Evolutionary conservation across 2,113 vertebrate genomes (phyloP).

Genomic region (Nerophis lumbriciformis): DNA sequence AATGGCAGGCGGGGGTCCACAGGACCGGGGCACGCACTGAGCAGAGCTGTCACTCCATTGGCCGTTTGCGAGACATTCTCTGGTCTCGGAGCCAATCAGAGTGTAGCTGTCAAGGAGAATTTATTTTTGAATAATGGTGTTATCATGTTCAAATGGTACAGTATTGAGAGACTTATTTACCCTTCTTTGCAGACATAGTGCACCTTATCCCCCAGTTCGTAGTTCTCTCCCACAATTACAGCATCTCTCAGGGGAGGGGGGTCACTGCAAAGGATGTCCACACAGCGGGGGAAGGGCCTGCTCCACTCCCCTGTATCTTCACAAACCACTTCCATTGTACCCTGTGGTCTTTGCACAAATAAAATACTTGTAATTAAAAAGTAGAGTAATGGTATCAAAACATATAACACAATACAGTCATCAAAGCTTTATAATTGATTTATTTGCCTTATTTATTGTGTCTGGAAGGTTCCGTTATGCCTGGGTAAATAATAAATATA

Average conservation of each 20-base stretch:
- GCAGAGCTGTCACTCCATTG: slow-evolving; percentile 80
- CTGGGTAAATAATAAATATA: too few species aligned
- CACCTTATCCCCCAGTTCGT: slow-evolving; percentile 80
- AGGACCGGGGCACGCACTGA: slow-evolving; percentile 90
- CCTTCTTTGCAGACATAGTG: slow-evolving; percentile 92
- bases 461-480: too few species aligned
- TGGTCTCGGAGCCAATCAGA: slow-evolving; percentile 79
- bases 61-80: slow-evolving; percentile 82
- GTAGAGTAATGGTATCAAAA: background rate
- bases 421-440: background rate
- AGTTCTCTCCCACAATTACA: slow-evolving; percentile 72
- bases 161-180: slow-evolving; percentile 68
- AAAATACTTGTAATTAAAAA: slow-evolving; percentile 7
- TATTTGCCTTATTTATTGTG: too few species aligned
- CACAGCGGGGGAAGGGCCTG: slow-evolving; percentile 76
- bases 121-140: background rate
- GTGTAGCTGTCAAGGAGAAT: slow-evolving; percentile 76
- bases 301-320: slow-evolving; percentile 84
- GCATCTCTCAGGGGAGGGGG: slow-evolving; percentile 84
- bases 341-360: slow-evolving; percentile 80
- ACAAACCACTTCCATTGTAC: slow-evolving; percentile 78
- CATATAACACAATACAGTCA: background rate
- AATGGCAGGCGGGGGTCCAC: slow-evolving; percentile 86
- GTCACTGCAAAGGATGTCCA: slow-evolving; percentile 74
- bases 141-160: background rate